Evolutionary conservation across 2,888 invertebrate species (phyloP), one percentile per base, ranked within the genome.

Genomic region (Tiliacea aurago): DNA sequence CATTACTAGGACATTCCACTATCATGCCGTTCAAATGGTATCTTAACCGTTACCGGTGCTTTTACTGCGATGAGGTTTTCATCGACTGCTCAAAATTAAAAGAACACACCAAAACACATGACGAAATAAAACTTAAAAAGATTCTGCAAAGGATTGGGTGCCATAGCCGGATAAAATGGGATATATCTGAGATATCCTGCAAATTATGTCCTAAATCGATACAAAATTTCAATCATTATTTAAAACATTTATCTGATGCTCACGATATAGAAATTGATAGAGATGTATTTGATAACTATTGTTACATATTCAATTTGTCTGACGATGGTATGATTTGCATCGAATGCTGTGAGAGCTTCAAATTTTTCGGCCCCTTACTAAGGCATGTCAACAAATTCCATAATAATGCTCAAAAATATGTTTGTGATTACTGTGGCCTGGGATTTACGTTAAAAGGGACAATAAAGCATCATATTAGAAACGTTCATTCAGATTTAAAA

Each of bases 371-470:
- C 0, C 86, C 91, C 0, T 76, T 93, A 1, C 59, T 93, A 0
- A 82, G 86, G 0, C 93, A 93, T 43, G 86, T 87, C 0, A 89
- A 92, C 61, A 90, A 90, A 67, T 87, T 81, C 37, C 92, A 92
- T 53, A 88, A 81, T 1, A 88, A 87, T 28, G 76, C 84, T 0
- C 86, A 84, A 5, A 80, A 84, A 49, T 91, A 87, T 56, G 55
- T 92, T 0, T 93, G 93, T 70, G 93, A 93, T 37, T 74, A 88
- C 0, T 93, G 93, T 49, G 93, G 91, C 0, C 81, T 90, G 45
- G 87, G 87, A 2, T 93, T 91, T 61, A 81, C 89, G 1, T 85
- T 88, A 1, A 91, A 90, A 72, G 82, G 86, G 0, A 89, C 89
- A 4, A 80, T 93, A 0, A 86, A 86, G 1, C 85, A 86, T 10